Percentiles rank a stretch among this genome's conserved stretches.
These are phyloP conservation scores for Pantherophis alleghaniensis DNA, from an alignment of 2,797 vertebrate species.

Conservation along the genomic window DNA sequence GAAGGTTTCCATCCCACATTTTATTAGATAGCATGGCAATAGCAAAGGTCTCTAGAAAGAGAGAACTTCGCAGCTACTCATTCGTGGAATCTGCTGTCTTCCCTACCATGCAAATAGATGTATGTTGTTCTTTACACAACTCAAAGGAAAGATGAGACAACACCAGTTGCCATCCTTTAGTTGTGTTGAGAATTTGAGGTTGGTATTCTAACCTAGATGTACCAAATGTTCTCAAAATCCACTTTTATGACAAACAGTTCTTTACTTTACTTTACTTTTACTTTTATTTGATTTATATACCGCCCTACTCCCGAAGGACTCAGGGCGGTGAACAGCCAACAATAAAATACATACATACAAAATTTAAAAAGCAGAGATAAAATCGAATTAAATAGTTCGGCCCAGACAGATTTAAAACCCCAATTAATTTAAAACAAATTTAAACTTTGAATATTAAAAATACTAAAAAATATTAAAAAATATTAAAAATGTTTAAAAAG, in stretches of 20 bases:
- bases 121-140: not conserved
- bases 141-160: not conserved
- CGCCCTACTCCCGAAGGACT: too few relatives aligned
- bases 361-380: too few relatives aligned
- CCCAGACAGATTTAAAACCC: too few relatives aligned
- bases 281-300: too few relatives aligned
- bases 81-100: not conserved
- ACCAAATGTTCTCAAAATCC: not conserved
- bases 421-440: too few relatives aligned
- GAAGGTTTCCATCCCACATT: not conserved
- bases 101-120: not conserved
- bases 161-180: not conserved
- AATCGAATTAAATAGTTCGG: too few relatives aligned
- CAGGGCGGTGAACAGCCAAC: too few relatives aligned
- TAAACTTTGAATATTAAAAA: too few relatives aligned
- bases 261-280: too few relatives aligned
- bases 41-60: not conserved
- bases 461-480: too few relatives aligned
- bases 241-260: not conserved
- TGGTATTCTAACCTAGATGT: not conserved
- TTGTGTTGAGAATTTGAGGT: not conserved
- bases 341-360: too few relatives aligned
- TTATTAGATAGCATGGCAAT: not conserved
- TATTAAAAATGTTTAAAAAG: too few relatives aligned
- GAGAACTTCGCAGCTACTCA: not conserved